Evolutionary conservation across 2,888 invertebrate species (phyloP).

Genomic region (Belgica antarctica): DNA sequence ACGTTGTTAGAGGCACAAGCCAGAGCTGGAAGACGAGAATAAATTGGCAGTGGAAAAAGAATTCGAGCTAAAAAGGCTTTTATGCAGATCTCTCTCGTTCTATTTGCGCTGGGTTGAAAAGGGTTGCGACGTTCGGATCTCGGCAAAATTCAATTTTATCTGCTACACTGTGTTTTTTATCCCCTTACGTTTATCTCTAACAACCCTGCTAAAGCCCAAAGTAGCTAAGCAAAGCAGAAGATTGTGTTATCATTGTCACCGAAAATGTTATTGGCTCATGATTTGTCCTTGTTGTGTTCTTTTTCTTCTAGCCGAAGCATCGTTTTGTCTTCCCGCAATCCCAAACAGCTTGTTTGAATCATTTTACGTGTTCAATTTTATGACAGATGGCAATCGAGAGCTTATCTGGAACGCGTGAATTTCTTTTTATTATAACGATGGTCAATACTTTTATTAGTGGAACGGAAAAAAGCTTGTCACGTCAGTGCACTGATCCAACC

Average conservation of each 20-base stretch:
- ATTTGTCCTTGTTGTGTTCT: not conserved
- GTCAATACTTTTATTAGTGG: slow-evolving; percentile 5
- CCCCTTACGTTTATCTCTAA: not conserved
- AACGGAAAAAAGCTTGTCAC: slow-evolving; percentile 10
- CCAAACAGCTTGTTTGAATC: not conserved
- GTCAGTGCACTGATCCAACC: not conserved
- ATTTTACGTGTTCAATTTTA: not conserved
- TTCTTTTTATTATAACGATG: not conserved
- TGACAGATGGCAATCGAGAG: slow-evolving; percentile 36
- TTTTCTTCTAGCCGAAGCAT: not conserved
- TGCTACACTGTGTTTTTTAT: not conserved
- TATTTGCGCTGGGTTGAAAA: not conserved
- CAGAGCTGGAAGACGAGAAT: not conserved
- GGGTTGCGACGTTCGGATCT: not conserved
- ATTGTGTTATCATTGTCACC: slow-evolving; percentile 13
- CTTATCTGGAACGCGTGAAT: not conserved
- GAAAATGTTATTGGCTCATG: slow-evolving; percentile 19
- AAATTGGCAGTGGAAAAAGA: slow-evolving; percentile 25
- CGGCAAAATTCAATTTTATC: not conserved
- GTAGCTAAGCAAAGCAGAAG: not conserved
- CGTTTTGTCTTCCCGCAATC: not conserved
- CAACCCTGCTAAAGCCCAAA: not conserved
- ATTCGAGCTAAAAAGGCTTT: slow-evolving; percentile 17
- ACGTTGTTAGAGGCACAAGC: not conserved
- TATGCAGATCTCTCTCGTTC: slow-evolving; percentile 15